Conservation (phyloP, 2,797 vertebrate genomes). For the Urophycis tenuis region DNA sequence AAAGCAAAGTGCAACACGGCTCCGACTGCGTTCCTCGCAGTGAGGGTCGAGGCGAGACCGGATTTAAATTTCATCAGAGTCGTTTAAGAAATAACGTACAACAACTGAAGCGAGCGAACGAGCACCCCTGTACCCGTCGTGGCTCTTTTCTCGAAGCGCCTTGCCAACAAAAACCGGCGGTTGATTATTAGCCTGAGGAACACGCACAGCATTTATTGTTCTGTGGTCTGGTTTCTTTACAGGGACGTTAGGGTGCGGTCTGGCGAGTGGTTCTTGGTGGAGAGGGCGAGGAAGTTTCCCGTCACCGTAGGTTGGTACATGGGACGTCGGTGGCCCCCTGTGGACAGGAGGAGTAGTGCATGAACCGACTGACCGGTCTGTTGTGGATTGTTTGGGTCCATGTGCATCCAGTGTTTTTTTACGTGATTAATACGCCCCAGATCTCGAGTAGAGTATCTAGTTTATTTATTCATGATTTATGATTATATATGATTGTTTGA, state of each 20-base stretch:
- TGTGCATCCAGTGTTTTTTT: slow-evolving; percentile 3
- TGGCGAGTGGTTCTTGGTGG: slow-evolving; percentile 90
- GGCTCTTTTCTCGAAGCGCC: neutral
- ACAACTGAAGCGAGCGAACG: too few species aligned
- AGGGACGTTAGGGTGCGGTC: slow-evolving; percentile 85
- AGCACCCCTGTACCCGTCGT: too few species aligned
- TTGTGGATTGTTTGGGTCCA: neutral
- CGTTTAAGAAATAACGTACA: too few species aligned
- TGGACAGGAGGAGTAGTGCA: neutral
- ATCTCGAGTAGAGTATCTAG: neutral
- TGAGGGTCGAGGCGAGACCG: too few species aligned
- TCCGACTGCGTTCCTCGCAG: too few species aligned
- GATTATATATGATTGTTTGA: slow-evolving; percentile 18
- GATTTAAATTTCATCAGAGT: too few species aligned
- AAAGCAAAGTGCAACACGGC: too few species aligned
- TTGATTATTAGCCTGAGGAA: neutral
- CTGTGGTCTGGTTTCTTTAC: slow-evolving; percentile 32
- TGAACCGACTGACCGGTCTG: neutral
- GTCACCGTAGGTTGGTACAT: slow-evolving; percentile 71
- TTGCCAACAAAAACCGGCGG: neutral
- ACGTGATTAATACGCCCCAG: slow-evolving; percentile 17
- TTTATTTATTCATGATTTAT: neutral
- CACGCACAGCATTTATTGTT: too few species aligned
- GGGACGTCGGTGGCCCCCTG: neutral
- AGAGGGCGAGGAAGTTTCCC: slow-evolving; percentile 83